These are phyloP conservation scores for Mycetomoellerius zeteki DNA, from an alignment of 1,140 invertebrate species.

Conservation along the genomic window DNA sequence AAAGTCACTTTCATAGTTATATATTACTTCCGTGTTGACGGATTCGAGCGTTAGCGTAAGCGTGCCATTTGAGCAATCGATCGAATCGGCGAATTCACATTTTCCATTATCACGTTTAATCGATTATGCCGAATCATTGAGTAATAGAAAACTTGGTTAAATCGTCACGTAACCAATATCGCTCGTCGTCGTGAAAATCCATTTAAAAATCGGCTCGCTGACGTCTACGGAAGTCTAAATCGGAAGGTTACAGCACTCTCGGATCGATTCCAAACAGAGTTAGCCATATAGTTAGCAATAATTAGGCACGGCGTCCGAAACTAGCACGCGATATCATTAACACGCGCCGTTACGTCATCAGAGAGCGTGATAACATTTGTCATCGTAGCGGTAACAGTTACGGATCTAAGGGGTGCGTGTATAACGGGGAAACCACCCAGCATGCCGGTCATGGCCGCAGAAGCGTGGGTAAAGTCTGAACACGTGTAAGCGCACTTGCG, in stretches of 20 bases:
- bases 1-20: slow-evolving; percentile 37
- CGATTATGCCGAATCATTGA: slow-evolving; percentile 10
- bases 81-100: background rate
- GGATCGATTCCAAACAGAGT: slow-evolving; percentile 45
- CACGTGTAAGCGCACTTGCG: slow-evolving; percentile 6
- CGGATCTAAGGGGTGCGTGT: slow-evolving; percentile 20
- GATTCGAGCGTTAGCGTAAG: slow-evolving; percentile 1
- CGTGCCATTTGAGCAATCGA: background rate
- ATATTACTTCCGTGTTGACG: slow-evolving; percentile 34
- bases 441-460: slow-evolving; percentile 52
- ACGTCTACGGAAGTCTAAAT: background rate
- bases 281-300: slow-evolving; percentile 13
- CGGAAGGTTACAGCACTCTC: background rate
- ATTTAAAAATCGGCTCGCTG: background rate
- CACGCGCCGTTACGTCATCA: slow-evolving; percentile 32
- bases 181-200: background rate
- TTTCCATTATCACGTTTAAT: slow-evolving; percentile 20
- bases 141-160: background rate
- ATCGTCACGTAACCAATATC: background rate
- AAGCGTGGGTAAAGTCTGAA: background rate
- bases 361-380: slow-evolving; percentile 42
- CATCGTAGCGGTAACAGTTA: slow-evolving; percentile 42
- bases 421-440: background rate
- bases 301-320: slow-evolving; percentile 50
- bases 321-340: slow-evolving; percentile 47